These are phyloP conservation scores for Clamator glandarius DNA, from an alignment of 2,797 vertebrate genomes.

Conservation along the genomic window DNA sequence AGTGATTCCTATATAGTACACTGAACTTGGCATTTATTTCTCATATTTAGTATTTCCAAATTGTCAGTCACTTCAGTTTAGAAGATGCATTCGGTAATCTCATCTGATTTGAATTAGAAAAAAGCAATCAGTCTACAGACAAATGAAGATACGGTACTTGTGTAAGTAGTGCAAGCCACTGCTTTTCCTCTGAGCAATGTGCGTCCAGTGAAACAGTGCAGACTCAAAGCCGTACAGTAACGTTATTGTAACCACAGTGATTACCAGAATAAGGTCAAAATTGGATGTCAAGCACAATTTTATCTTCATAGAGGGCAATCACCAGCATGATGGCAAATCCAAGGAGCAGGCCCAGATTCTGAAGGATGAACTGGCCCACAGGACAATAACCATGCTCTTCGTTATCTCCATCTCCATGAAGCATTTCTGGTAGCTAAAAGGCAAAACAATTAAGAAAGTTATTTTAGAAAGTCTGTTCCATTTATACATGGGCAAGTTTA, in stretches of 20 bases:
- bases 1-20: not conserved
- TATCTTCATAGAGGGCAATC: conserved; percentile 97
- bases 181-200: conserved; percentile 64
- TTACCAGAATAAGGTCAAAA: conserved; percentile 80
- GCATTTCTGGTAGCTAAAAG: conserved; percentile 94
- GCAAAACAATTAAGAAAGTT: not conserved
- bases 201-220: conserved; percentile 67
- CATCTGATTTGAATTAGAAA: not conserved
- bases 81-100: not conserved
- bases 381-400: conserved; percentile 94
- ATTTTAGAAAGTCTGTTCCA: not conserved
- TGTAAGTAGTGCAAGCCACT: conserved; percentile 68
- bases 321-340: conserved; percentile 97
- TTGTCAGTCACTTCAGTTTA: not conserved
- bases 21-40: not conserved
- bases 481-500: not conserved
- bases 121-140: conserved; percentile 7
- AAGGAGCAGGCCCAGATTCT: conserved; percentile 94
- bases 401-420: conserved; percentile 91
- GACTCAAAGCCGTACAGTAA: conserved; percentile 67
- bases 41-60: not conserved
- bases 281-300: conserved; percentile 91
- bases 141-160: conserved; percentile 20
- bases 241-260: conserved; percentile 35
- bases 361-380: conserved; percentile 92